phyloP scores from a whole-genome alignment of 2,113 vertebrate genomes.

The Rousettus leschenaultii region DNA sequence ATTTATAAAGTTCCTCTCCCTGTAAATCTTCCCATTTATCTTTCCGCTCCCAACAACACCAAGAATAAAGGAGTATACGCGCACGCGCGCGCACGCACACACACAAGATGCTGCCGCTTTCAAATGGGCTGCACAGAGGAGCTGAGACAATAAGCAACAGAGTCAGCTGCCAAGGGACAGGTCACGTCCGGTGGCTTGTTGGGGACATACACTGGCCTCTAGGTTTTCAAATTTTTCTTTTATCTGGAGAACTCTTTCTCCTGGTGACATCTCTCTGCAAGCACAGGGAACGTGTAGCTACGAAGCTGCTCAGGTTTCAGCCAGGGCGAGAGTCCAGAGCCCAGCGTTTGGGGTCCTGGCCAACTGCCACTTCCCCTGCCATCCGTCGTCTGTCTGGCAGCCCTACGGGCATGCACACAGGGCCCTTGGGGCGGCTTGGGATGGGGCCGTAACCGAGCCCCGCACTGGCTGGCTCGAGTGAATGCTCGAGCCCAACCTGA shows the following conservation, averaged over 20 bases:
- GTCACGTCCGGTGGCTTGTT: neutral
- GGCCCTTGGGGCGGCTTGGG: neutral
- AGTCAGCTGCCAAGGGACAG: neutral
- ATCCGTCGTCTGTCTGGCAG: accelerated
- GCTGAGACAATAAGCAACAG: neutral
- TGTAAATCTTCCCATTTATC: neutral
- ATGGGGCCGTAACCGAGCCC: accelerated
- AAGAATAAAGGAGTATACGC: neutral
- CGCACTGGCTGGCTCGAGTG: too few species aligned
- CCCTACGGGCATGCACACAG: neutral
- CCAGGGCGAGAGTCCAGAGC: neutral
- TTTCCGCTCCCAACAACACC: neutral
- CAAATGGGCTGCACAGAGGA: neutral
- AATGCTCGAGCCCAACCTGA: too few species aligned
- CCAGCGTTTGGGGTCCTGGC: neutral
- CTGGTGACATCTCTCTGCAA: neutral
- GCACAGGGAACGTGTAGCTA: neutral
- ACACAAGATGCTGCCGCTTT: neutral
- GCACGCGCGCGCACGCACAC: neutral
- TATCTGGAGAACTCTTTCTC: neutral
- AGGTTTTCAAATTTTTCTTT: neutral
- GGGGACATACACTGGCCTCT: neutral
- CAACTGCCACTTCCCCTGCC: neutral
- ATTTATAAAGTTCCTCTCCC: slow-evolving; percentile 36
- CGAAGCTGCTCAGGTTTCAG: neutral